phyloP scores from a whole-genome alignment of 2,113 vertebrate species.

The Podiceps cristatus region DNA sequence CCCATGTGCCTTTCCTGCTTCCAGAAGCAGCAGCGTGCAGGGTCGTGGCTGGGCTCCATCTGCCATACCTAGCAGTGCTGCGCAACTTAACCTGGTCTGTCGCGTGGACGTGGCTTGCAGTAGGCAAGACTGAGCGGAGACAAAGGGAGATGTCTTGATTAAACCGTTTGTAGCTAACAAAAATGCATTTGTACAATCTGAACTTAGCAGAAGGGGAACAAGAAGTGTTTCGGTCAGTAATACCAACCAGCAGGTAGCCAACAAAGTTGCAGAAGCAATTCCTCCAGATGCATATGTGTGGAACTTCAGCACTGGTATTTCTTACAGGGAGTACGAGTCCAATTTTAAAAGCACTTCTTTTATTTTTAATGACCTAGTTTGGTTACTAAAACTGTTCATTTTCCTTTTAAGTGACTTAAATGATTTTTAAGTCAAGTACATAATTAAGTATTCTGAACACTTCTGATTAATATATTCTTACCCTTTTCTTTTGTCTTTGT shows the following conservation, averaged over 20 bases:
- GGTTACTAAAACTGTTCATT: not conserved
- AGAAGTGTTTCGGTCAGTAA: not conserved
- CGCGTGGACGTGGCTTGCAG: not conserved
- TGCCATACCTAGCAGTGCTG: not conserved
- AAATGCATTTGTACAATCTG: not conserved
- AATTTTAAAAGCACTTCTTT: not conserved
- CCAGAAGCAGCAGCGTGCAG: not conserved
- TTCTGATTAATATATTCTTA: not conserved
- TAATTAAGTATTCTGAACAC: not conserved
- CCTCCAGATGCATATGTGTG: not conserved
- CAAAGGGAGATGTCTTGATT: not conserved
- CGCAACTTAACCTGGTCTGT: accelerated
- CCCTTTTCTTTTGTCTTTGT: not conserved
- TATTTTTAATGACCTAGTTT: not conserved
- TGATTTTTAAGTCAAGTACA: not conserved
- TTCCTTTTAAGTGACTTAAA: conserved; percentile 36
- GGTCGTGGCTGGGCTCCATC: not conserved
- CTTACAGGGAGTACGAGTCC: accelerated
- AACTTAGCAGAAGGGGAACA: not conserved
- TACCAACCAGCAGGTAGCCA: not conserved
- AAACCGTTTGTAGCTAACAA: not conserved
- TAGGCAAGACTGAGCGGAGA: not conserved
- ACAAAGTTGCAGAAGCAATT: not conserved
- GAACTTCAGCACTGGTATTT: not conserved
- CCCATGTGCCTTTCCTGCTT: not conserved